A percentile compares a stretch with the other conserved stretches of the same genome.
Evolutionary conservation across 2,888 invertebrate genomes (phyloP).

Genomic region (Ommatoiulus sabulosus): DNA sequence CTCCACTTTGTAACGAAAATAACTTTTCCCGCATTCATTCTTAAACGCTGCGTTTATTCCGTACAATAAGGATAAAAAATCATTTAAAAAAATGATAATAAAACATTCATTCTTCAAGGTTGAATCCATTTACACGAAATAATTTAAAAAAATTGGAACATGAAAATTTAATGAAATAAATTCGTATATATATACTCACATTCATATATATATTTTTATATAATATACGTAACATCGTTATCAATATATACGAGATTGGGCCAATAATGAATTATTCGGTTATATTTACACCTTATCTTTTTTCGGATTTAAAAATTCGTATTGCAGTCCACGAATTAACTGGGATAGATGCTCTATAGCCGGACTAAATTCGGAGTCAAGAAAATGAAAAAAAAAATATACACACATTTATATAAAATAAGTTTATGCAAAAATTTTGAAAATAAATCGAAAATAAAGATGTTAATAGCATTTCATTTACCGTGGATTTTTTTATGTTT

Average conservation of each 20-base stretch:
- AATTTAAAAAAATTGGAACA: not conserved
- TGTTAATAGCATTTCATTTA: constrained; percentile 46
- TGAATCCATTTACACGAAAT: not conserved
- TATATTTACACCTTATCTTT: constrained; percentile 12
- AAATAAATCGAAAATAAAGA: constrained; percentile 18
- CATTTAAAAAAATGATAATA: not conserved
- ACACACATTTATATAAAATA: constrained; percentile 33
- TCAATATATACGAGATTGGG: not conserved
- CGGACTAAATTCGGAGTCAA: not conserved
- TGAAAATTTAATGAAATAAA: not conserved
- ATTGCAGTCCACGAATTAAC: constrained; percentile 47
- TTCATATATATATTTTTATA: constrained; percentile 44
- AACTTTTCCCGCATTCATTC: not conserved
- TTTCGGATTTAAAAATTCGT: constrained; percentile 49
- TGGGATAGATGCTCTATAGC: not conserved
- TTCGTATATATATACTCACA: not conserved
- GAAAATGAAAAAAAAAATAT: constrained; percentile 15
- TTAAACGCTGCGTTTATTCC: not conserved
- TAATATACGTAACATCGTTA: not conserved
- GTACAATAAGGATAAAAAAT: not conserved
- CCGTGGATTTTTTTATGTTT: constrained; percentile 47
- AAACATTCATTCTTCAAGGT: not conserved
- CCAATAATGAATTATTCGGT: not conserved
- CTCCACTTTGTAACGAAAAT: not conserved
- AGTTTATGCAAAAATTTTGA: not conserved